Conservation (phyloP, 2,113 vertebrate genomes). For the Microcebus tavaratra region DNA sequence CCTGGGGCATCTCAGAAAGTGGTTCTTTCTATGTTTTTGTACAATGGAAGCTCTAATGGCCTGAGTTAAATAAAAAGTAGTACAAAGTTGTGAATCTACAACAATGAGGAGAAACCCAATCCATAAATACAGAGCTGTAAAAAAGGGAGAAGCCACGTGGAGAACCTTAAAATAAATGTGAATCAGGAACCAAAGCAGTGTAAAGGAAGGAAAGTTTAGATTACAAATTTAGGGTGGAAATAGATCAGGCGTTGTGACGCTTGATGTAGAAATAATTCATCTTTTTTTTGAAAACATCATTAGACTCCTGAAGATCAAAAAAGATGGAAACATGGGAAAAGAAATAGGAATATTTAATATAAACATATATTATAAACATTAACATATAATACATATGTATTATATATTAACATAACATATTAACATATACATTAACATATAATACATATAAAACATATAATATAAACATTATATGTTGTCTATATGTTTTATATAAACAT, state of each 20-base stretch:
- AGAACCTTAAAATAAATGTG: neutral
- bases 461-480: too few species aligned
- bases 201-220: neutral
- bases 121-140: neutral
- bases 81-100: neutral
- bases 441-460: too few species aligned
- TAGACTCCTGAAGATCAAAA: slow-evolving; percentile 10
- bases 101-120: neutral
- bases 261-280: neutral
- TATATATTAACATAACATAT: too few species aligned
- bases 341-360: slow-evolving; percentile 3
- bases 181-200: neutral
- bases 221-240: neutral
- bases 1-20: slow-evolving; percentile 4
- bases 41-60: neutral
- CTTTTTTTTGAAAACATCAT: neutral
- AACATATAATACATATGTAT: too few species aligned
- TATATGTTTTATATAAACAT: too few species aligned
- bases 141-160: neutral
- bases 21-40: neutral
- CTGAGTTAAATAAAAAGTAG: neutral
- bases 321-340: neutral
- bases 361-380: too few species aligned
- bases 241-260: neutral
- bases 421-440: too few species aligned